These are phyloP conservation scores for Gobio gobio DNA, from an alignment of 2,113 vertebrate species.

Conservation along the genomic window DNA sequence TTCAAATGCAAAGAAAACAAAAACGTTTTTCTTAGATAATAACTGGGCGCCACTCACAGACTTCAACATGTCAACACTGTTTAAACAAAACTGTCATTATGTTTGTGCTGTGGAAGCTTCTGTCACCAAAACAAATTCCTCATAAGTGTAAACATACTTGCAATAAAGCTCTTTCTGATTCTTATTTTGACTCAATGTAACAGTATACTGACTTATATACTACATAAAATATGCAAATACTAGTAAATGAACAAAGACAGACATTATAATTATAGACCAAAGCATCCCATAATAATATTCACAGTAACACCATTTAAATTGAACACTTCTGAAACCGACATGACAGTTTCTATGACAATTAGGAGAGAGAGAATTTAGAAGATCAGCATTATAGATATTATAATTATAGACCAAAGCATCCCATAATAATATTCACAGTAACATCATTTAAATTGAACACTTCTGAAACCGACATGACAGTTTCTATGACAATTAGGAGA, in stretches of 20 bases:
- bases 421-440: neutral
- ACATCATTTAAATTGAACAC: neutral
- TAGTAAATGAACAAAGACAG: neutral
- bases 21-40: neutral
- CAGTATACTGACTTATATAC: neutral
- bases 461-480: neutral
- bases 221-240: neutral
- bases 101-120: too few species aligned
- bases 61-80: neutral
- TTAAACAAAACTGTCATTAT: too few species aligned
- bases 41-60: neutral
- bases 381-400: neutral
- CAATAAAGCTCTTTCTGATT: too few species aligned
- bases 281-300: neutral
- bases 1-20: neutral
- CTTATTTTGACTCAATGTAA: too few species aligned
- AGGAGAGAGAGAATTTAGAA: neutral
- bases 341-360: neutral
- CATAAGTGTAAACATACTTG: too few species aligned
- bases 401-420: constrained; percentile 2
- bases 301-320: neutral
- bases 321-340: neutral
- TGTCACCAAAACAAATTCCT: too few species aligned
- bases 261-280: neutral
- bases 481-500: neutral